Evolutionary conservation across 1,140 invertebrate species (phyloP).

Genomic region (Centruroides sculpturatus): DNA sequence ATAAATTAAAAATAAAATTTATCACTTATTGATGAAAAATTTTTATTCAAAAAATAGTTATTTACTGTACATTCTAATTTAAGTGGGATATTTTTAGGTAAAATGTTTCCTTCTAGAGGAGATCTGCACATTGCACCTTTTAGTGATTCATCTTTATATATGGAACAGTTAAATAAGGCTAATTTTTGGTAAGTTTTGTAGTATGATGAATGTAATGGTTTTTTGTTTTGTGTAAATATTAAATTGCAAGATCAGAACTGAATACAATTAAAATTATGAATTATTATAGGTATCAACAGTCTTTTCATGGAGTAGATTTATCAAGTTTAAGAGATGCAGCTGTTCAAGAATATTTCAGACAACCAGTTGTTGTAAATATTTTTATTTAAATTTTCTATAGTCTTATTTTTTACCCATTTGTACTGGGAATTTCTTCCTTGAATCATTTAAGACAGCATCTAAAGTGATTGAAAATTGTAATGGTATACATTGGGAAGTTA

Average conservation of each 20-base stretch:
- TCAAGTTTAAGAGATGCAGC: constrained; percentile 77
- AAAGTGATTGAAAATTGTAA: no score
- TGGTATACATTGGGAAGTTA: no score
- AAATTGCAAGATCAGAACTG: no score
- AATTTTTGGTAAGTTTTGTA: constrained; percentile 73
- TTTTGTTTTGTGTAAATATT: not conserved
- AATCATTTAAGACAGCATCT: no score
- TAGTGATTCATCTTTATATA: constrained; percentile 91
- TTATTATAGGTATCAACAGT: constrained; percentile 64
- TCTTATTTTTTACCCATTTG: no score
- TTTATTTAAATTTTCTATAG: not conserved
- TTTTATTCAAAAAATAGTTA: not conserved
- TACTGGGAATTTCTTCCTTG: no score
- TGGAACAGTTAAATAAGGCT: constrained; percentile 97
- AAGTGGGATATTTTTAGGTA: constrained; percentile 28
- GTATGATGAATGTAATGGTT: not conserved
- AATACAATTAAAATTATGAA: not conserved
- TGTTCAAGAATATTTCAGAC: constrained; percentile 93
- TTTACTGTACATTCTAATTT: not conserved
- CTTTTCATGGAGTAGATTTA: constrained; percentile 95
- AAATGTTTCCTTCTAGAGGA: constrained; percentile 93
- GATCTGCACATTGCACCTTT: constrained; percentile 98
- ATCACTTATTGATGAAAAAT: no score
- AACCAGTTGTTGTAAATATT: constrained; percentile 68
- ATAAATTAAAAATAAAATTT: not conserved